A percentile compares a stretch with the other conserved stretches of the same genome.
These are phyloP conservation scores for Hypotaenidia philippensis DNA, from an alignment of 2,797 vertebrate species.

Conservation along the genomic window DNA sequence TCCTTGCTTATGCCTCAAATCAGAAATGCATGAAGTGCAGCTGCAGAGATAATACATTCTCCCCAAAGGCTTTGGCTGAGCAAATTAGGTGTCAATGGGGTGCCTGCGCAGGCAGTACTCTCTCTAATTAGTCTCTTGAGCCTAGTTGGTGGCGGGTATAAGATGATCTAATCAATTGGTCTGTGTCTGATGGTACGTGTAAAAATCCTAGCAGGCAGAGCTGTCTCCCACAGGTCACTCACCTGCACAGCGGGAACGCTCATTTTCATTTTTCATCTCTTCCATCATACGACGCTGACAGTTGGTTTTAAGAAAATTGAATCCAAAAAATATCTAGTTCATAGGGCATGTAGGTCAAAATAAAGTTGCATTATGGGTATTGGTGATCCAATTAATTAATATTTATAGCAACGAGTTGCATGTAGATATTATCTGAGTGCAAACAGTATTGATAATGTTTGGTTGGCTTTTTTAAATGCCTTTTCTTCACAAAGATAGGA, in stretches of 20 bases:
- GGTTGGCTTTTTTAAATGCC: constrained; percentile 41
- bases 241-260: constrained; percentile 85
- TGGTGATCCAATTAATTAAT: constrained; percentile 82
- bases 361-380: constrained; percentile 84
- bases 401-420: constrained; percentile 78
- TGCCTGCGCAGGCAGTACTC: constrained; percentile 87
- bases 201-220: constrained; percentile 86
- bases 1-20: constrained; percentile 83
- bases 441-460: constrained; percentile 73
- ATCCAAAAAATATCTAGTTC: constrained; percentile 85
- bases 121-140: constrained; percentile 91
- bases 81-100: constrained; percentile 92
- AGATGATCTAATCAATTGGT: constrained; percentile 91
- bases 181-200: constrained; percentile 85
- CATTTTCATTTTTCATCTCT: constrained; percentile 87
- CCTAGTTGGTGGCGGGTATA: constrained; percentile 88
- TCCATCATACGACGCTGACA: constrained; percentile 84
- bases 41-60: constrained; percentile 89
- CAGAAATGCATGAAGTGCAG: constrained; percentile 88
- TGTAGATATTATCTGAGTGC: constrained; percentile 75
- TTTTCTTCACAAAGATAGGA: constrained; percentile 38
- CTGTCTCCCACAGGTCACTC: constrained; percentile 88
- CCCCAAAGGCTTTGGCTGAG: constrained; percentile 88
- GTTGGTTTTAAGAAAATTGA: constrained; percentile 85
- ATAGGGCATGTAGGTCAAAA: constrained; percentile 83